Conservation (phyloP, 2,113 vertebrate species). For the Xyliphius kryptos region DNA sequence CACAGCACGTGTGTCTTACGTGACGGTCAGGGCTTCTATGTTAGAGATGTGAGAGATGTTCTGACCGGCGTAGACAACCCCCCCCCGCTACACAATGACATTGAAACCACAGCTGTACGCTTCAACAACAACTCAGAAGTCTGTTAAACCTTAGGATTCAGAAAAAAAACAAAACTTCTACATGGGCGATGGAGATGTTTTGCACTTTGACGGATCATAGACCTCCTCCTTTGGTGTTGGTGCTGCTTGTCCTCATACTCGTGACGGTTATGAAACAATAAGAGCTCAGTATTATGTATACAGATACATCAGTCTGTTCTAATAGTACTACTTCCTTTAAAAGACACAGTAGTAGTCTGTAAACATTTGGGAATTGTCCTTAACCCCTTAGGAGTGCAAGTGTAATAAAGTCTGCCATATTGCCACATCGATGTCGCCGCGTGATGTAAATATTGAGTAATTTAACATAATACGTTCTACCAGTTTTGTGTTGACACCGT, state of each 20-base stretch:
- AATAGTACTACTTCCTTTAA: background rate
- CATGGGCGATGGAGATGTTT: background rate
- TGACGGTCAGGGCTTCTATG: conserved; percentile 33
- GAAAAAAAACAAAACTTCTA: background rate
- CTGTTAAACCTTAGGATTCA: background rate
- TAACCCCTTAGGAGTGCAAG: background rate
- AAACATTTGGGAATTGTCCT: background rate
- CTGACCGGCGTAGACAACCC: background rate
- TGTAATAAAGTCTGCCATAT: too few relatives aligned
- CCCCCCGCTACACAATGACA: too few relatives aligned
- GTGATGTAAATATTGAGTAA: too few relatives aligned
- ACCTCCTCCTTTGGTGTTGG: too few relatives aligned
- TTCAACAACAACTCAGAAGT: too few relatives aligned
- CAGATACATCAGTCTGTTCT: background rate
- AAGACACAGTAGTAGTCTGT: background rate
- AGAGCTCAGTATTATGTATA: background rate
- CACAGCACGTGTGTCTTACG: conserved; percentile 18
- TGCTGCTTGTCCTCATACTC: too few relatives aligned
- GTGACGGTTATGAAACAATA: background rate
- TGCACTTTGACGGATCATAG: too few relatives aligned
- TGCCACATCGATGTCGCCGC: too few relatives aligned
- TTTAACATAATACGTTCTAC: too few relatives aligned
- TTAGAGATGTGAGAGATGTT: conserved; percentile 14
- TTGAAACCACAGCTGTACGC: too few relatives aligned
- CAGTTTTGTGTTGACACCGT: too few relatives aligned